These are phyloP conservation scores for Amblyjoppa proteus DNA, from an alignment of 2,888 invertebrate genomes.

Conservation along the genomic window DNA sequence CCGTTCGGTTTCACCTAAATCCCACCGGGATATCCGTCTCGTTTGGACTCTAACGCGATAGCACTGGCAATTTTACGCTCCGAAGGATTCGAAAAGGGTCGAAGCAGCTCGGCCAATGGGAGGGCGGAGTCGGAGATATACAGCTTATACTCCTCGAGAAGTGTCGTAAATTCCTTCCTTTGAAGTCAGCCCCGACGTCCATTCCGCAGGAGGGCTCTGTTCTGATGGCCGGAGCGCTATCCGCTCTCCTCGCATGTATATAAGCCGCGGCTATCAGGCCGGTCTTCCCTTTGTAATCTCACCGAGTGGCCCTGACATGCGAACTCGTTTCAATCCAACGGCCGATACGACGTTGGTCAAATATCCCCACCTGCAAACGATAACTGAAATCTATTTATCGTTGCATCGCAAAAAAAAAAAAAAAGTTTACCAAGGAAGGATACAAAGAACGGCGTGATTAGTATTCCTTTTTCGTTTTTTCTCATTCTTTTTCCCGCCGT, in stretches of 20 bases:
- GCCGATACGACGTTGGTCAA: conserved; percentile 11
- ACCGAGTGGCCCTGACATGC: neutral
- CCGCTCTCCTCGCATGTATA: neutral
- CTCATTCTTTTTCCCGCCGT: neutral
- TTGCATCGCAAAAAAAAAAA: neutral
- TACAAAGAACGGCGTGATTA: neutral
- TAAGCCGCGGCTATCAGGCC: conserved; percentile 25
- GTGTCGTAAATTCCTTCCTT: conserved; percentile 64
- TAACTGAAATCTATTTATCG: neutral
- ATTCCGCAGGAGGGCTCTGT: conserved; percentile 36
- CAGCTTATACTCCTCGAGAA: conserved; percentile 53
- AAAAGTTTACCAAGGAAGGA: neutral
- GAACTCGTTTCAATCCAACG: conserved; percentile 33
- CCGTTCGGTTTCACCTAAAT: conserved; percentile 39
- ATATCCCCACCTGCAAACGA: neutral
- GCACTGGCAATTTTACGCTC: conserved; percentile 81
- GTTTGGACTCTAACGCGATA: conserved; percentile 77
- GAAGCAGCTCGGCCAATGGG: conserved; percentile 50
- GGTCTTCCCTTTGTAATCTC: no score
- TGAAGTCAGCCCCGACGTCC: conserved; percentile 55
- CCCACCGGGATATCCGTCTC: conserved; percentile 49
- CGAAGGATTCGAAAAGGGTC: conserved; percentile 76
- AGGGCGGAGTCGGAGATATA: conserved; percentile 35
- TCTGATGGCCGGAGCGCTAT: conserved; percentile 48
- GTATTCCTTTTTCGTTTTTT: neutral